Percentiles rank a stretch among this genome's conserved stretches.
phyloP scores from a whole-genome alignment of 2,113 vertebrate genomes.

The Indicator maculatus region DNA sequence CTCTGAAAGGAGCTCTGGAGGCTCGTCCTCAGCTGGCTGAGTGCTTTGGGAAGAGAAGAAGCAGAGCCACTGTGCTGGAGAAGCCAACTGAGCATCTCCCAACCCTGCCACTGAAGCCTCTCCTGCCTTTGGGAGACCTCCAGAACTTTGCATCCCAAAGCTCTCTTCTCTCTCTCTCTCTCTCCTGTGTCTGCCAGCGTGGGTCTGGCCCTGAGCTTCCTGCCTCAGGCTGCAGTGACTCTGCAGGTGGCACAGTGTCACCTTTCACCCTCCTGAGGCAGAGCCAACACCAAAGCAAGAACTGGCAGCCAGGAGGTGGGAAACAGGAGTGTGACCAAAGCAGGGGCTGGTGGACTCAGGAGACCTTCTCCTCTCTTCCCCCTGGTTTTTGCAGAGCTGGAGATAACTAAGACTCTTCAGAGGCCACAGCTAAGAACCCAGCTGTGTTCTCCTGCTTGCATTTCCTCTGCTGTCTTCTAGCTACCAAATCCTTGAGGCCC shows the following conservation, averaged over 20 bases:
- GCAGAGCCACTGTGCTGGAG: background rate
- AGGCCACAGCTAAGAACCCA: background rate
- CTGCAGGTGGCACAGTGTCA: background rate
- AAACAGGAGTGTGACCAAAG: background rate
- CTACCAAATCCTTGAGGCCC: background rate
- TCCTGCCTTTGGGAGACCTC: background rate
- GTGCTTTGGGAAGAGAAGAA: background rate
- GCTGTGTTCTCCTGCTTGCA: background rate
- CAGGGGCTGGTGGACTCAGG: background rate
- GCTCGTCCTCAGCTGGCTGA: background rate
- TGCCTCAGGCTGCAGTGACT: background rate
- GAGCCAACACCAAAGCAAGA: background rate
- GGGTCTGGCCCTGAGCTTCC: background rate
- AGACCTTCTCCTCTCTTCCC: background rate
- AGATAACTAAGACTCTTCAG: background rate
- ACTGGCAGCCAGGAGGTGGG: background rate
- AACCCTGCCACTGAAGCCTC: background rate
- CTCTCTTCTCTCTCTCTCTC: background rate
- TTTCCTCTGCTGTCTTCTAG: background rate
- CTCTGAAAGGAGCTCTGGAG: too few species aligned
- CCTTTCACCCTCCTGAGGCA: background rate
- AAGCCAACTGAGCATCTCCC: background rate
- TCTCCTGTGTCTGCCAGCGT: background rate
- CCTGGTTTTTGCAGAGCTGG: background rate
- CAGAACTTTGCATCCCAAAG: background rate